Evolutionary conservation across 1,140 invertebrate species (phyloP).

Genomic region (Zaprionus davidi): DNA sequence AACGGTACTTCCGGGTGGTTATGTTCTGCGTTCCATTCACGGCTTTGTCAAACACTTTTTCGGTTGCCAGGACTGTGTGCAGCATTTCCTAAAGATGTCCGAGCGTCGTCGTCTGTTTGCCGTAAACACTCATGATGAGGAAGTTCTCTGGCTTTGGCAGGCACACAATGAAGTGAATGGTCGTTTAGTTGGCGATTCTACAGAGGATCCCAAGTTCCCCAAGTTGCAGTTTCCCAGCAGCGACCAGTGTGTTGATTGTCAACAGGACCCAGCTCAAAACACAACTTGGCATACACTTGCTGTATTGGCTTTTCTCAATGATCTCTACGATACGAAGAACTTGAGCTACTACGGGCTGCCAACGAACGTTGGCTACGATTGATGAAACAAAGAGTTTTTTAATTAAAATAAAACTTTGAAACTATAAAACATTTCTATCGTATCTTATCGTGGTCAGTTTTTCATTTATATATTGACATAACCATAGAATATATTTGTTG

Average conservation of each 20-base stretch:
- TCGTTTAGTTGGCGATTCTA: slow-evolving; percentile 91
- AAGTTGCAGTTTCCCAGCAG: slow-evolving; percentile 95
- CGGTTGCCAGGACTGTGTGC: slow-evolving; percentile 94
- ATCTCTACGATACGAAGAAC: slow-evolving; percentile 35
- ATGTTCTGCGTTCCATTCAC: slow-evolving; percentile 91
- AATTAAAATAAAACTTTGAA: too few species aligned
- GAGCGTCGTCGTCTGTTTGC: slow-evolving; percentile 86
- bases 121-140: slow-evolving; percentile 88
- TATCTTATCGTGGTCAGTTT: too few species aligned
- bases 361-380: slow-evolving; percentile 39
- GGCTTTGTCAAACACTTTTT: slow-evolving; percentile 97
- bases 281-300: slow-evolving; percentile 27
- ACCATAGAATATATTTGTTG: too few species aligned
- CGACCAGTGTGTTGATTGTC: slow-evolving; percentile 89
- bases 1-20: slow-evolving; percentile 81
- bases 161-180: slow-evolving; percentile 97
- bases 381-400: neutral
- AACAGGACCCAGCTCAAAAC: neutral
- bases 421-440: neutral
- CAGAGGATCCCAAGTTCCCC: slow-evolving; percentile 94
- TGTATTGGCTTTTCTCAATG: slow-evolving; percentile 51
- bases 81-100: slow-evolving; percentile 93
- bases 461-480: too few species aligned
- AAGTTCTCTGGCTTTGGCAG: slow-evolving; percentile 96
- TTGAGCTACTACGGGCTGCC: slow-evolving; percentile 61